Base-by-base conservation (phyloP, 1,140 invertebrate species). In the Telenomus remus region DNA sequence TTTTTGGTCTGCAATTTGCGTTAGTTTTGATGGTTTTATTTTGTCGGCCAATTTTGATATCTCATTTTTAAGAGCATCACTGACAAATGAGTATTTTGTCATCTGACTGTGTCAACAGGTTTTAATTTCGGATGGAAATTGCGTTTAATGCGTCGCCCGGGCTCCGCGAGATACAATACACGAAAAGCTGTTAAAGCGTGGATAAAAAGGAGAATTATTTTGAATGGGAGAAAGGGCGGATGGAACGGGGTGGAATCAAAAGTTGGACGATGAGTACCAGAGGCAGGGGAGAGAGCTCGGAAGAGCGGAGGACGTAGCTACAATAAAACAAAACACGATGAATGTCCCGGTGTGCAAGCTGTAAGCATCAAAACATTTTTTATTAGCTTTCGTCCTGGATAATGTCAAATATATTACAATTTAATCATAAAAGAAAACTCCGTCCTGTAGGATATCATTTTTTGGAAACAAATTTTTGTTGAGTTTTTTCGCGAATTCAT, bases 251-350 rank as follows among this genome's bases (percentile, higher is more conserved):
- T 55, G 46, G 54, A 75, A 72, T 75, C 57, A 74, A 72, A 73
- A 64, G 49, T 69, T 77, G 64, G 63, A 77, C 74, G 70, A 80
- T 72, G 74, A 80, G 70, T 69, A 77, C 57, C 70, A 75, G 79
- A 80, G 74, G 77, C 75, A 68, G 68, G 68, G 73, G 70, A 77
- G 54, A 71, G 70, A 76, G 70, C 77, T 76, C 72, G 72, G 70
- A 73, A 76, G 74, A 76, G 70, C 73, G 46, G 56, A 77, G 81
- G 85, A 80, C 85, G 80, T 83, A 86, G 85, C 85, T 87, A 87
- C 85, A 88, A 88, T 82, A 88, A 87, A 86, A 88, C 85, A 85
- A 88, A 88, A 88, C 86, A 87, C 85, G 86, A 88, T 85, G 85
- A 85, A 88, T 88, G 85, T 87, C 86, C 86, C 82, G 86, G 83